These are phyloP conservation scores for Conistra vaccinii DNA, from an alignment of 2,888 invertebrate species.

Conservation along the genomic window DNA sequence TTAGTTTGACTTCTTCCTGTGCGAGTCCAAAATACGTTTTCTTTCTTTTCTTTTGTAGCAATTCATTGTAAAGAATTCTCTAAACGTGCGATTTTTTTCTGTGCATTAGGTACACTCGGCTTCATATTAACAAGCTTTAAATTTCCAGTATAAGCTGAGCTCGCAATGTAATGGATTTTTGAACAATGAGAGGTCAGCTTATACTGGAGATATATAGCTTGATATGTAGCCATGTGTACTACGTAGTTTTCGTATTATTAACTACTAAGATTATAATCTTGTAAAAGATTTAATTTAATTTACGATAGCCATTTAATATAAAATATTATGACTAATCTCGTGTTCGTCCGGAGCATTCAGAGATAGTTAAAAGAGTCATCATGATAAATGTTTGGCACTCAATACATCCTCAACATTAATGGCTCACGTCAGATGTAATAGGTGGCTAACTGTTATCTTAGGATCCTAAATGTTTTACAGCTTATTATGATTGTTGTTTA, in stretches of 20 bases:
- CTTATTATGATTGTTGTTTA: slow-evolving; percentile 32
- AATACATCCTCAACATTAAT: slow-evolving; percentile 54
- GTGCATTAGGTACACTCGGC: neutral
- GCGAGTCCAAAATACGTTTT: neutral
- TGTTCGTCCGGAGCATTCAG: slow-evolving; percentile 33
- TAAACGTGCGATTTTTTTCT: neutral
- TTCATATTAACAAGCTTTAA: too few relatives aligned
- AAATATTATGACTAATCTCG: slow-evolving; percentile 38
- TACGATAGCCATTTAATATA: slow-evolving; percentile 19
- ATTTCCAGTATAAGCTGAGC: too few relatives aligned
- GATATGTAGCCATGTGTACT: too few relatives aligned
- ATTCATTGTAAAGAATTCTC: neutral
- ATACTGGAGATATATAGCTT: too few relatives aligned
- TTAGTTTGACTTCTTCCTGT: neutral
- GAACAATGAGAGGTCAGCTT: too few relatives aligned
- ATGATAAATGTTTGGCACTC: slow-evolving; percentile 57
- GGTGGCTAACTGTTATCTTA: slow-evolving; percentile 52
- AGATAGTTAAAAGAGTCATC: slow-evolving; percentile 41
- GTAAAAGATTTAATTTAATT: slow-evolving; percentile 27
- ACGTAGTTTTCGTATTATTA: neutral
- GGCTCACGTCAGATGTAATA: slow-evolving; percentile 38
- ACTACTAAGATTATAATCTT: neutral
- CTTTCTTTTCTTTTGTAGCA: neutral
- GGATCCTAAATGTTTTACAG: slow-evolving; percentile 38
- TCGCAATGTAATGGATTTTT: too few relatives aligned